Evolutionary conservation across 2,888 invertebrate species (phyloP), one percentile per base, ranked within the genome.

Genomic region (Dasysyrphus tricinctus): DNA sequence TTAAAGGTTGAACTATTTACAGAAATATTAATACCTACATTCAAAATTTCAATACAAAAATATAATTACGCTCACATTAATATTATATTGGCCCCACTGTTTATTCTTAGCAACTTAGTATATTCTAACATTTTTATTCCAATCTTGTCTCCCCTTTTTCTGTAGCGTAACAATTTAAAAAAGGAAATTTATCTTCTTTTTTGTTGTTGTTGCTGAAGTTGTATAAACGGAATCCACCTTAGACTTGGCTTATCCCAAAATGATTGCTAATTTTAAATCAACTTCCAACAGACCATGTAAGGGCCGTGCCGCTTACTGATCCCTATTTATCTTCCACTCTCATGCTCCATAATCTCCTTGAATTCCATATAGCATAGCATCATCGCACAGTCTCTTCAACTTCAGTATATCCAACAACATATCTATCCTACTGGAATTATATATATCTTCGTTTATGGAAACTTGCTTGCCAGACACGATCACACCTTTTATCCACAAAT

Each of bases 231-330:
- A 51, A 78, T 78, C 37, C 51, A 24, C 44, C 57, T 24, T 19
- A 54, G 72, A 86, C 78, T 72, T 72, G 86, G 54, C 78, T 86
- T 75, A 79, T 78, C 82, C 86, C 82, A 82, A 78, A 86, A 63
- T 79, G 86, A 65, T 75, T 86, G 86, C 86, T 86, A 82, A 81
- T 82, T 82, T 86, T 81, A 86, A 75, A 84, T 80, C 75, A 84
- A 84, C 80, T 80, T 74, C 69, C 54, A 83, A 65, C 54, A 74
- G 49, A 75, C 80, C 84, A 80, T 80, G 49, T 80, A 65, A 32
- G 56, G 80, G 75, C 24, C 47, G 56, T 72, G 57, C 81, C 82
- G 61, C 59, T 67, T 39, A 14, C 74, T 83, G 82, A 75, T 75
- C 79, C 79, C 79, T 84, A 76, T 80, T 69, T 79, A 74, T 82